phyloP scores from a whole-genome alignment of 2,888 invertebrate species.

The Agriopis aurantiaria region DNA sequence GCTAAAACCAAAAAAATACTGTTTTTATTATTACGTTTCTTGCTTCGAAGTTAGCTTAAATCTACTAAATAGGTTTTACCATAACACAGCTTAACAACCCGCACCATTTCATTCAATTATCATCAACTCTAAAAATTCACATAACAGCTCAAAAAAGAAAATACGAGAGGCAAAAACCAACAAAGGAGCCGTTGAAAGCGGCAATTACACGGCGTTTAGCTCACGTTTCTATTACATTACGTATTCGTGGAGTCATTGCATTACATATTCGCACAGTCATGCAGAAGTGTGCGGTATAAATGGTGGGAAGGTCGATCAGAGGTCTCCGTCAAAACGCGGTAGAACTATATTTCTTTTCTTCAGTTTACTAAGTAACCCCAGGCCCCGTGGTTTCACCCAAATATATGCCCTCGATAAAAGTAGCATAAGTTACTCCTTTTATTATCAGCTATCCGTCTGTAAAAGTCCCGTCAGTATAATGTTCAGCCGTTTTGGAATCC shows the following conservation, averaged over 20 bases:
- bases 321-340: background rate
- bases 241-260: conserved; percentile 49
- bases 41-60: too few relatives aligned
- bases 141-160: conserved; percentile 35
- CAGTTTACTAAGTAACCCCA: background rate
- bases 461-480: too few relatives aligned
- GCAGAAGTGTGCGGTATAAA: conserved; percentile 48
- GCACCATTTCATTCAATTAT: conserved; percentile 17
- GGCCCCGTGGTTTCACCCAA: too few relatives aligned
- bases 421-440: too few relatives aligned
- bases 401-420: too few relatives aligned
- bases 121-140: conserved; percentile 27
- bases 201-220: conserved; percentile 72
- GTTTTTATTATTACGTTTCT: too few relatives aligned
- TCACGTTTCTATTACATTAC: conserved; percentile 66
- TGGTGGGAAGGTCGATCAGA: conserved; percentile 13
- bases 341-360: background rate
- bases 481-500: too few relatives aligned
- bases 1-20: too few relatives aligned
- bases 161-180: conserved; percentile 47
- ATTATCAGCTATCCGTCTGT: too few relatives aligned
- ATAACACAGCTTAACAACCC: too few relatives aligned
- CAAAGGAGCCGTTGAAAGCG: conserved; percentile 51
- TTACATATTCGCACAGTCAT: conserved; percentile 68
- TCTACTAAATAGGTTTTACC: too few relatives aligned